phyloP scores from a whole-genome alignment of 2,888 invertebrate species.

The Scaptomyza cyrtandrae region DNA sequence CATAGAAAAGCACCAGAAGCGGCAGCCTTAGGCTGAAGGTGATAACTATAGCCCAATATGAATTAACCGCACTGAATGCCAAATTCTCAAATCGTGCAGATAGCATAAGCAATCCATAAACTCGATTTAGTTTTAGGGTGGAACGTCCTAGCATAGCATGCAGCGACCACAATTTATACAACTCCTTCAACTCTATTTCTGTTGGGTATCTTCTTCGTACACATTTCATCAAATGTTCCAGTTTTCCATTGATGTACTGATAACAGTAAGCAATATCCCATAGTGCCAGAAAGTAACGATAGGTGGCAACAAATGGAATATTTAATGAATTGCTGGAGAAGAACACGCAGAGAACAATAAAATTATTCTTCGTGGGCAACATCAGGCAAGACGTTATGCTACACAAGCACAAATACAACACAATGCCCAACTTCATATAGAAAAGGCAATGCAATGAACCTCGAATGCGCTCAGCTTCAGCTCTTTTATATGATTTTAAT shows the following conservation, averaged over 20 bases:
- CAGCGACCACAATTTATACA: slow-evolving; percentile 47
- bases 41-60: slow-evolving; percentile 48
- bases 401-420: slow-evolving; percentile 7
- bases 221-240: slow-evolving; percentile 15
- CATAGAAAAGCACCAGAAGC: slow-evolving; percentile 8
- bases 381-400: background rate
- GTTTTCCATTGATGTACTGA: slow-evolving; percentile 37
- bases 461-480: background rate
- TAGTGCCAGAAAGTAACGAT: slow-evolving; percentile 49
- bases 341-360: background rate
- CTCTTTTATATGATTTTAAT: background rate
- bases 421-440: slow-evolving; percentile 21
- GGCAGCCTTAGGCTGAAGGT: background rate
- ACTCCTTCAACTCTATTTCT: slow-evolving; percentile 14
- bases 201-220: background rate
- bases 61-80: slow-evolving; percentile 21
- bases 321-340: slow-evolving; percentile 28
- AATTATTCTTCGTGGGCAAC: background rate
- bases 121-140: slow-evolving; percentile 28
- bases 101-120: slow-evolving; percentile 45
- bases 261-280: slow-evolving; percentile 55
- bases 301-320: slow-evolving; percentile 37
- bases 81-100: slow-evolving; percentile 44
- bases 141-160: slow-evolving; percentile 37
- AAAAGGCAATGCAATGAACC: slow-evolving; percentile 10